A percentile compares a stretch with the other conserved stretches of the same genome.
Conservation (phyloP, 1,140 invertebrate genomes). For the Drosophila micromelanica region DNA sequence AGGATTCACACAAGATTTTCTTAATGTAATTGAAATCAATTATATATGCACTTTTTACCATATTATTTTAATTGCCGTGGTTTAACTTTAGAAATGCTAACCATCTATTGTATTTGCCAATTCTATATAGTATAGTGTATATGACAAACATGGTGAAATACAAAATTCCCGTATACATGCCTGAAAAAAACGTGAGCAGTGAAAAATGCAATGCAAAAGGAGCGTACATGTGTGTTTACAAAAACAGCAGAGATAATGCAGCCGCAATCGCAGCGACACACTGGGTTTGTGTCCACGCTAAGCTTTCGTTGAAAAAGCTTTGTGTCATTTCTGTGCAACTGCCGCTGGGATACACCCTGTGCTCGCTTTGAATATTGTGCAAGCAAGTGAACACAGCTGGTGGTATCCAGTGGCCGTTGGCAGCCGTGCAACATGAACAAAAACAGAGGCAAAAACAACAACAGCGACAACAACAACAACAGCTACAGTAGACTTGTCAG, state of each 20-base stretch:
- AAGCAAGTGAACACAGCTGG: slow-evolving; percentile 98
- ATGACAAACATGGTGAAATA: slow-evolving; percentile 28
- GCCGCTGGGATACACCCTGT: slow-evolving; percentile 96
- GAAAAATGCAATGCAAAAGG: slow-evolving; percentile 16
- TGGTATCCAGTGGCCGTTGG: slow-evolving; percentile 94
- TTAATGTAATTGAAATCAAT: too few relatives aligned
- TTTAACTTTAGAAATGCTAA: too few relatives aligned
- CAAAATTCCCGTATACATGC: neutral
- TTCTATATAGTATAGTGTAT: neutral
- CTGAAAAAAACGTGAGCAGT: neutral
- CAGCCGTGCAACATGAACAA: slow-evolving; percentile 43
- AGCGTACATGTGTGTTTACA: neutral
- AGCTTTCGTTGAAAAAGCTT: slow-evolving; percentile 65
- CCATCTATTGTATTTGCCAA: too few relatives aligned
- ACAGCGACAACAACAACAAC: neutral
- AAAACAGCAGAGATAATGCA: slow-evolving; percentile 5
- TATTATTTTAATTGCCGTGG: neutral
- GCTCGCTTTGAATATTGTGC: slow-evolving; percentile 92
- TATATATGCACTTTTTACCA: too few relatives aligned
- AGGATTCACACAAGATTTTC: too few relatives aligned
- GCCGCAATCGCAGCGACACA: neutral
- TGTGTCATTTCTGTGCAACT: slow-evolving; percentile 70
- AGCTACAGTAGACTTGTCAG: neutral
- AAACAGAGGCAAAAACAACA: slow-evolving; percentile 23
- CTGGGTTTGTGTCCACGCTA: slow-evolving; percentile 59